Percentiles rank a stretch among this genome's conserved stretches.
phyloP scores from a whole-genome alignment of 2,888 invertebrate species.

The Vesta saturnalis region DNA sequence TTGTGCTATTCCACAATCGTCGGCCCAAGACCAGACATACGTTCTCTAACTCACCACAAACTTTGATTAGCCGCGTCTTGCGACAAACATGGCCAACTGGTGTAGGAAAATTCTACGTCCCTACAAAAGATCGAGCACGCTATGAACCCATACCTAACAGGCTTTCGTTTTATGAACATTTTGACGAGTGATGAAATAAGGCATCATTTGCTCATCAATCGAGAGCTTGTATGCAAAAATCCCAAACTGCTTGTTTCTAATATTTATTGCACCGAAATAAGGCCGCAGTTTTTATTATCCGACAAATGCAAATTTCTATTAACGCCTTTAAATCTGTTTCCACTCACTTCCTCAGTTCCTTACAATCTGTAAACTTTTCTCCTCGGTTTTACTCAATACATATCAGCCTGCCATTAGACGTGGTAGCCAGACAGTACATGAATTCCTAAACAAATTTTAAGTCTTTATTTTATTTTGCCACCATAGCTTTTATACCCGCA shows the following conservation, averaged over 20 bases:
- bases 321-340: slow-evolving; percentile 42
- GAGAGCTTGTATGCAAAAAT: slow-evolving; percentile 44
- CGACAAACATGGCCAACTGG: no score
- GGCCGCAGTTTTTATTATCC: slow-evolving; percentile 45
- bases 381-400: slow-evolving; percentile 34
- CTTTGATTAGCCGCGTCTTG: no score
- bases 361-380: slow-evolving; percentile 27
- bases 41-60: no score
- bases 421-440: slow-evolving; percentile 21
- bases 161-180: slow-evolving; percentile 50
- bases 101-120: no score
- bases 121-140: no score
- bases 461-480: no score
- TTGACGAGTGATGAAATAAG: slow-evolving; percentile 48
- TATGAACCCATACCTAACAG: slow-evolving; percentile 48
- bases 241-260: slow-evolving; percentile 43
- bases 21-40: no score
- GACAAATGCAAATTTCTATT: slow-evolving; percentile 45
- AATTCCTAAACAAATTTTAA: no score
- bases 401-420: neutral
- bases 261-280: slow-evolving; percentile 44
- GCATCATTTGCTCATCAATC: slow-evolving; percentile 46
- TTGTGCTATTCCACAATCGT: no score
- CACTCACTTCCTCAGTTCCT: slow-evolving; percentile 34
- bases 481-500: no score